Percentiles rank a stretch among this genome's conserved stretches.
These are phyloP conservation scores for Mastomys coucha DNA, from an alignment of 2,113 vertebrate genomes.

Conservation along the genomic window DNA sequence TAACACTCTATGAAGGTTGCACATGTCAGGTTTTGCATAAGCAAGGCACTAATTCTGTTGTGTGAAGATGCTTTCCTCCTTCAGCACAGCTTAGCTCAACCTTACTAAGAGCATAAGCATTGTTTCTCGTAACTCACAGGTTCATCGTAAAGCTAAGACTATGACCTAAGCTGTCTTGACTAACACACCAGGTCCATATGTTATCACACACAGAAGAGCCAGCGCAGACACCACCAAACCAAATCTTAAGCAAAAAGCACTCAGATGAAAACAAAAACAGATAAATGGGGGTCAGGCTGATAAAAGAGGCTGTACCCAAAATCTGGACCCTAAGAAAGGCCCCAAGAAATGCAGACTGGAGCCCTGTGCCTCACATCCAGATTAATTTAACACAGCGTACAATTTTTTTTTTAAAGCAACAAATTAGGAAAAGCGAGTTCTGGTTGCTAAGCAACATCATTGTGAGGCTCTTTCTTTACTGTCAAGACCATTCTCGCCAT, in stretches of 20 bases:
- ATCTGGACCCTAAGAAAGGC: too few species aligned
- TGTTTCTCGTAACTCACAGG: neutral
- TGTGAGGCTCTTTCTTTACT: conserved; percentile 79
- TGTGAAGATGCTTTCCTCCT: neutral
- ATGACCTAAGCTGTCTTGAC: neutral
- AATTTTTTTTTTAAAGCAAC: conserved; percentile 78
- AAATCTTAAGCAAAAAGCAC: neutral
- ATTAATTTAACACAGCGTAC: conserved; percentile 82
- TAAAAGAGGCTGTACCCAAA: neutral
- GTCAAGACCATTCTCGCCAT: conserved; percentile 69
- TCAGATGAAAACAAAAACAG: neutral
- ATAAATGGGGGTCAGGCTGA: rapidly evolving
- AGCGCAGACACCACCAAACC: neutral
- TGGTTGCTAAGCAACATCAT: conserved; percentile 87
- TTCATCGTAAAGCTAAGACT: neutral
- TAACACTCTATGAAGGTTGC: neutral
- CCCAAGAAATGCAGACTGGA: conserved; percentile 73
- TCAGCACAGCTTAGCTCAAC: neutral
- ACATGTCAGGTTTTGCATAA: neutral
- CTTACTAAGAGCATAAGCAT: neutral
- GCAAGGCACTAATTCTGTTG: neutral
- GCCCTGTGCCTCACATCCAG: conserved; percentile 65
- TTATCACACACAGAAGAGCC: neutral
- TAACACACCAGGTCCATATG: neutral
- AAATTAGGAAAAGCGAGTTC: conserved; percentile 74